These are phyloP conservation scores for Crax fasciolata DNA, from an alignment of 2,797 vertebrate species.

Conservation along the genomic window DNA sequence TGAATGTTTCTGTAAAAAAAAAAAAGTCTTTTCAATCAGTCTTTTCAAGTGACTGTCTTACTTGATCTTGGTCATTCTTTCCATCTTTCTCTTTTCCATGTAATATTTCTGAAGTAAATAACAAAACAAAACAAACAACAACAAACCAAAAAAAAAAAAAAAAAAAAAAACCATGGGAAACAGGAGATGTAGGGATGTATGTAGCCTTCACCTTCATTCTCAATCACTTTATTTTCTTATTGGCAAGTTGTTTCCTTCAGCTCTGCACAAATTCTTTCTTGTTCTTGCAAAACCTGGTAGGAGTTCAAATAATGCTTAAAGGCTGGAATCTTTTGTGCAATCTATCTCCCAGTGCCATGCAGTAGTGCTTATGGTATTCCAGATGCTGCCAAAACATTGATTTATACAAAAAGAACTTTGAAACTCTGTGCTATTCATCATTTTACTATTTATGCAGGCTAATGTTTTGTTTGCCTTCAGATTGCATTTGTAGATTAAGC, in stretches of 20 bases:
- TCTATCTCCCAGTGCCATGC: not conserved
- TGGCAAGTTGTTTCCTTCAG: not conserved
- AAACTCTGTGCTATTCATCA: constrained; percentile 19
- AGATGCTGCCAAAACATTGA: not conserved
- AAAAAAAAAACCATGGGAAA: not conserved
- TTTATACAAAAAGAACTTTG: constrained; percentile 22
- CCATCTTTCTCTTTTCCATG: not conserved
- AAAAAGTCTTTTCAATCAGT: not conserved
- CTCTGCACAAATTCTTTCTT: not conserved
- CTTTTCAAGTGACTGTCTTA: not conserved
- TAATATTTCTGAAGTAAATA: not conserved
- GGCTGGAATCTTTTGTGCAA: not conserved
- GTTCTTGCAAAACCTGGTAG: not conserved
- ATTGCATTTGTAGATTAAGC: constrained; percentile 25
- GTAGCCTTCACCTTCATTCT: not conserved
- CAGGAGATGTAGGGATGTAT: not conserved
- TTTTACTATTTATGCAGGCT: not conserved
- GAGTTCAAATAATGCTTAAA: not conserved
- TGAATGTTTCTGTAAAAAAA: not conserved
- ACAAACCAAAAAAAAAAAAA: too few relatives aligned
- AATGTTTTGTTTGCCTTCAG: constrained; percentile 26
- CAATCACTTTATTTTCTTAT: not conserved
- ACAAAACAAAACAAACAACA: not conserved
- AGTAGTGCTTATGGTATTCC: not conserved
- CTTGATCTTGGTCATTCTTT: not conserved